A percentile compares a stretch with the other conserved stretches of the same genome.
Conservation (phyloP, 1,140 invertebrate species). For the Tetragnatha versicolor region DNA sequence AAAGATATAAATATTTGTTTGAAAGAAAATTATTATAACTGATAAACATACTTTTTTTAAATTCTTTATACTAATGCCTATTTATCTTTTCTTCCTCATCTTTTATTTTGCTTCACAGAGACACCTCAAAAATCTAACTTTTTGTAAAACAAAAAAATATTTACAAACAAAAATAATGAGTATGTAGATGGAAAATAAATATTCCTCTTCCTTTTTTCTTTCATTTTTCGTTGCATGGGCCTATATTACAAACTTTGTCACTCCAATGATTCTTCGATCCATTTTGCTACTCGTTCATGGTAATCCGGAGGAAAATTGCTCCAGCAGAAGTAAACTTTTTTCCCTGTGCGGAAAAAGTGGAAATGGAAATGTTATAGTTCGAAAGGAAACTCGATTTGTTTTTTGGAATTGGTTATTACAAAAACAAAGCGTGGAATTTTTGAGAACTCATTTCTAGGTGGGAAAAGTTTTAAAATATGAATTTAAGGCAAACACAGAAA, state of each 20-base stretch:
- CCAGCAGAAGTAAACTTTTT: neutral
- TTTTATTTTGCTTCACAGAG: too few species aligned
- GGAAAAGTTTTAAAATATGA: neutral
- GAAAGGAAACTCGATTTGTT: conserved; percentile 29
- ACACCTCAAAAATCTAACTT: too few species aligned
- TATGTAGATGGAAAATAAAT: conserved; percentile 24
- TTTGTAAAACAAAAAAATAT: too few species aligned
- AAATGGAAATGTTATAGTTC: conserved; percentile 36
- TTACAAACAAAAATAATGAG: conserved; percentile 7
- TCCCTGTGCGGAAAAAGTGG: conserved; percentile 12
- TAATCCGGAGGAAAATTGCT: conserved; percentile 20
- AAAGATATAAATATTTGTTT: too few species aligned
- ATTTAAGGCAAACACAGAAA: neutral
- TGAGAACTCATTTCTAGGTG: neutral
- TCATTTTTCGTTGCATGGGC: neutral
- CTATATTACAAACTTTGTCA: conserved; percentile 16
- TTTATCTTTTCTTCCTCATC: too few species aligned
- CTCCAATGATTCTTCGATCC: conserved; percentile 30
- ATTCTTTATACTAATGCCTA: too few species aligned
- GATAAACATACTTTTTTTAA: too few species aligned
- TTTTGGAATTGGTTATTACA: conserved; percentile 22
- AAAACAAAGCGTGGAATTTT: conserved; percentile 15
- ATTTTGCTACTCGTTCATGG: conserved; percentile 1
- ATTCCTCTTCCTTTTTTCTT: conserved; percentile 1
- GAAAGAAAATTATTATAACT: too few species aligned